Evolutionary conservation across 2,888 invertebrate species (phyloP).

Genomic region (Coecobrya sp.): DNA sequence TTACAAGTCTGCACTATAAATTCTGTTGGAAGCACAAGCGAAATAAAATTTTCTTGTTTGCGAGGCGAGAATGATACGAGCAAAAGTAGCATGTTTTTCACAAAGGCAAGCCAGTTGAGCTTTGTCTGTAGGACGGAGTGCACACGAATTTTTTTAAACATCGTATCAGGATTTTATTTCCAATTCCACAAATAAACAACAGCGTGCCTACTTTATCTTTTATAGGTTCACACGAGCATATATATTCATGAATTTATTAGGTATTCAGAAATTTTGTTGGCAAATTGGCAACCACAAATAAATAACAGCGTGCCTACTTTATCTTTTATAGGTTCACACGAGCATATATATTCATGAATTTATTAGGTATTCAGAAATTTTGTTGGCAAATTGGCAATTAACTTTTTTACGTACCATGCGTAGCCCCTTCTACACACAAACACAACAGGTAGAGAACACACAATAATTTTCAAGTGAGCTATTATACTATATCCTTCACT

Average conservation of each 20-base stretch:
- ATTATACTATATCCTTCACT: slow-evolving; percentile 32
- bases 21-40: background rate
- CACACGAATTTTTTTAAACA: slow-evolving; percentile 1
- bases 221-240: background rate
- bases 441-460: background rate
- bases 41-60: background rate
- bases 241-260: background rate
- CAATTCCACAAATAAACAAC: background rate
- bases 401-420: background rate
- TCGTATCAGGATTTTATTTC: background rate
- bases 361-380: slow-evolving; percentile 17
- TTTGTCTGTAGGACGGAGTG: slow-evolving; percentile 62
- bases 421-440: background rate
- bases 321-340: background rate
- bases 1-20: background rate
- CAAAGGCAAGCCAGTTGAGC: slow-evolving; percentile 67
- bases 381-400: slow-evolving; percentile 22
- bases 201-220: background rate
- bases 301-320: background rate
- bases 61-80: background rate
- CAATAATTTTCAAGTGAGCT: slow-evolving; percentile 35
- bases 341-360: background rate
- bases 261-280: slow-evolving; percentile 21
- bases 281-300: background rate
- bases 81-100: slow-evolving; percentile 26